Percentiles rank a stretch among this genome's conserved stretches.
These are phyloP conservation scores for Rhopilema esculentum DNA, from an alignment of 30 jellyfish, hydroid and myxozoan species.

Conservation along the genomic window DNA sequence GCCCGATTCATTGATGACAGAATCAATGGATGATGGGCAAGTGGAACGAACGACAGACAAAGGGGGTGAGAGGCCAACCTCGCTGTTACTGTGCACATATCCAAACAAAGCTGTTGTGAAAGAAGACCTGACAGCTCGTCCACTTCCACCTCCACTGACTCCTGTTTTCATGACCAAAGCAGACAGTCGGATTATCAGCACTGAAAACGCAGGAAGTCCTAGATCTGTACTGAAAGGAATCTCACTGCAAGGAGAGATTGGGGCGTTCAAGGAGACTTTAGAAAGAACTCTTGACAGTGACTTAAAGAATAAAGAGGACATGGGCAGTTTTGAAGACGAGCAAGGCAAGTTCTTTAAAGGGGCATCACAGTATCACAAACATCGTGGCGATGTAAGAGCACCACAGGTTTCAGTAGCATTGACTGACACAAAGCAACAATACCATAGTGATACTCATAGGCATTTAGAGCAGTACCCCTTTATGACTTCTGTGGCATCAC, in stretches of 20 bases:
- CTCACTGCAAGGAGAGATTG: conserved; percentile 72
- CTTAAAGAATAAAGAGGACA: neutral
- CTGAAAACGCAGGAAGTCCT: conserved; percentile 27
- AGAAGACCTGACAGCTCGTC: conserved; percentile 15
- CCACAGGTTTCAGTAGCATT: neutral
- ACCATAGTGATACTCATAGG: conserved; percentile 1
- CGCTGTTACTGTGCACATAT: neutral
- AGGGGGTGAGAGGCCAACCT: neutral
- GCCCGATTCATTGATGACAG: neutral
- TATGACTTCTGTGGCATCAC: neutral
- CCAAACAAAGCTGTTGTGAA: neutral
- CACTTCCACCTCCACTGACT: conserved; percentile 71
- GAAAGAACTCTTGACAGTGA: conserved; percentile 28
- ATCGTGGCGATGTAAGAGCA: neutral
- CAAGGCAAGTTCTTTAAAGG: neutral
- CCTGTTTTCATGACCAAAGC: conserved; percentile 31
- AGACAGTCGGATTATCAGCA: conserved; percentile 5
- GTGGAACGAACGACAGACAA: neutral
- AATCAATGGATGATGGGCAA: neutral
- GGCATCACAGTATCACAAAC: neutral
- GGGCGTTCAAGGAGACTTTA: conserved; percentile 50
- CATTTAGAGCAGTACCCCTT: conserved; percentile 9
- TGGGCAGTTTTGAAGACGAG: neutral
- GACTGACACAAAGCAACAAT: neutral
- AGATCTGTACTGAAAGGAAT: conserved; percentile 64